phyloP scores from a whole-genome alignment of 92 coral and sea anemone species.

The Epizoanthus stellaris region DNA sequence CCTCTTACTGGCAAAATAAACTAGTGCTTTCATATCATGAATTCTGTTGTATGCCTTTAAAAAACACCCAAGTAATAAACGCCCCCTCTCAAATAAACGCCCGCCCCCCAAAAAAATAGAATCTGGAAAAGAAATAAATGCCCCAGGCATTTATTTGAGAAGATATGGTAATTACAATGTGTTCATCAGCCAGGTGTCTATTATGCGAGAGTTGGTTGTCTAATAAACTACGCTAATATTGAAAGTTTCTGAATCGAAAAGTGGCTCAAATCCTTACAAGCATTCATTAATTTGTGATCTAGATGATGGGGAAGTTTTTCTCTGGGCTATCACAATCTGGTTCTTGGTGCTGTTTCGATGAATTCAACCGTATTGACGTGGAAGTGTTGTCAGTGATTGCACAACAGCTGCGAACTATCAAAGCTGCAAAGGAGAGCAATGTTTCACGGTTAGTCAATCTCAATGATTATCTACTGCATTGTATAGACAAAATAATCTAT shows the following conservation, averaged over 20 bases:
- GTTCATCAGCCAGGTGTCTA: too few relatives aligned
- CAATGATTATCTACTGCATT: background rate
- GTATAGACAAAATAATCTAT: too few relatives aligned
- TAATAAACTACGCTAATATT: too few relatives aligned
- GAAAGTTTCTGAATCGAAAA: background rate
- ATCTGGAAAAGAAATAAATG: too few relatives aligned
- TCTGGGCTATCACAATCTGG: constrained; percentile 96
- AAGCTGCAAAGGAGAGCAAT: constrained; percentile 88
- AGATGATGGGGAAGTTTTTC: constrained; percentile 99
- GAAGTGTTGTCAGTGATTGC: constrained; percentile 97
- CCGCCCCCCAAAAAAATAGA: too few relatives aligned
- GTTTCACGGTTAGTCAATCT: constrained; percentile 60
- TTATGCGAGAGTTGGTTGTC: too few relatives aligned
- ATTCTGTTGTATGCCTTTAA: too few relatives aligned
- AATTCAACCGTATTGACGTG: constrained; percentile 98
- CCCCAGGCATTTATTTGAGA: too few relatives aligned
- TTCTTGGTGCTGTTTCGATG: constrained; percentile 98
- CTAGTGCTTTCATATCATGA: too few relatives aligned
- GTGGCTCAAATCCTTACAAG: background rate
- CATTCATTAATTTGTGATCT: constrained; percentile 2
- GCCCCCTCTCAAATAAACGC: too few relatives aligned
- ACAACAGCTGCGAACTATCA: constrained; percentile 90
- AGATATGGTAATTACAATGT: background rate
- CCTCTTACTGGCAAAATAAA: too few relatives aligned
- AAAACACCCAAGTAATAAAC: too few relatives aligned